Evolutionary conservation across 2,888 invertebrate species (phyloP), one percentile per base, ranked within the genome.

Genomic region (Ernsta delagoae): DNA sequence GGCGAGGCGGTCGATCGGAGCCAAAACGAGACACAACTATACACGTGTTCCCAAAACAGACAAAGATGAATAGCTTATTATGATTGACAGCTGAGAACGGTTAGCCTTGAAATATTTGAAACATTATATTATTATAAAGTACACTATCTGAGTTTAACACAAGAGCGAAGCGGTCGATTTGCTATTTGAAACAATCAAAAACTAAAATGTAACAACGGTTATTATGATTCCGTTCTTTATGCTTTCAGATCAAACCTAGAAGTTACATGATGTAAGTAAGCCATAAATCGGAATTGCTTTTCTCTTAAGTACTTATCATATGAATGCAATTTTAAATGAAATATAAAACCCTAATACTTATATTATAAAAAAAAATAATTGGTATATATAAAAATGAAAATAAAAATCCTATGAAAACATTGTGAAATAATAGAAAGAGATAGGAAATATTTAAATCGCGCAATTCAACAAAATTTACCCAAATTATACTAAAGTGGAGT

Each of bases 61-160:
- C 78, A 83, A 87, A 88, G 92, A 90, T 80, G 80, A 87, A 86
- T 87, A 90, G 87, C 89, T 90, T 92, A 92, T 92, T 92, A 93
- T 93, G 93, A 93, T 93, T 93, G 93, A 93, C 93, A 93, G 93
- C 91, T 93, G 89, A 92, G 92, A 92, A 92, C 92, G 92, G 92
- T 92, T 92, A 91, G 90, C 93, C 93, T 93, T 93, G 93, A 92
- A 93, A 93, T 93, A 93, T 92, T 93, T 92, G 92, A 92, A 93
- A 92, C 93, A 92, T 93, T 92, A 92, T 92, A 93, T 90, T 92
- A 91, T 90, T 92, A 92, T 90, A 90, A 92, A 93, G 92, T 92
- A 93, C 39, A 91, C 92, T 90, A 92, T 92, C 88, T 91, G 88
- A 81, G 80, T 82, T 81, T 75, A 79, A 82, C 89, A 86, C 82